These are phyloP conservation scores for Hestina assimilis DNA, from an alignment of 1,140 invertebrate species.

Conservation along the genomic window DNA sequence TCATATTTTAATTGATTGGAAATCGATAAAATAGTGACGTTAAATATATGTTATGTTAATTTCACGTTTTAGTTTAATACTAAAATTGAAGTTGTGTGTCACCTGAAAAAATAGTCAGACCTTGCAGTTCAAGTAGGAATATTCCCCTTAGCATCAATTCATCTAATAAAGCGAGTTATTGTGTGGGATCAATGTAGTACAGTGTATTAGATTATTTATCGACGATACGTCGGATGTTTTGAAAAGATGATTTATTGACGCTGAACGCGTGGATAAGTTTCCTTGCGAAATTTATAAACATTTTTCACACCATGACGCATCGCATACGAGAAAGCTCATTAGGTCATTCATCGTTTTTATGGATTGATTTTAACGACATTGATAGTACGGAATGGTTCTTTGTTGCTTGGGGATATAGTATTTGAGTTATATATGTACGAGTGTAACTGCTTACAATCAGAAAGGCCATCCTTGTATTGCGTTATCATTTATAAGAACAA, in stretches of 20 bases:
- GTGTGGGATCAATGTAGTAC: slow-evolving; percentile 31
- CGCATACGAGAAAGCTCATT: not conserved
- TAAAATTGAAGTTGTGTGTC: too few relatives aligned
- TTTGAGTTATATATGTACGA: too few relatives aligned
- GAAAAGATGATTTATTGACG: slow-evolving; percentile 36
- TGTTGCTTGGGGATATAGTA: too few relatives aligned
- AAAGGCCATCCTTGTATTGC: too few relatives aligned
- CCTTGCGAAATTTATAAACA: slow-evolving; percentile 13
- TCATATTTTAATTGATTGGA: too few relatives aligned
- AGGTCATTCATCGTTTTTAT: not conserved
- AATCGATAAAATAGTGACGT: too few relatives aligned
- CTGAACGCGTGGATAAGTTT: slow-evolving; percentile 17
- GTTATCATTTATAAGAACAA: too few relatives aligned
- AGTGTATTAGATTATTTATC: slow-evolving; percentile 44
- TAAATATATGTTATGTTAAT: too few relatives aligned
- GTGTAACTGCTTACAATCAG: too few relatives aligned
- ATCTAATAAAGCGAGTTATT: slow-evolving; percentile 35
- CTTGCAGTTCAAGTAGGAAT: slow-evolving; percentile 9
- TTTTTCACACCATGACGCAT: slow-evolving; percentile 2
- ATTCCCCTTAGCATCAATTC: slow-evolving; percentile 19
- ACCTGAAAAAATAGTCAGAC: not conserved
- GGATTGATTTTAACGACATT: slow-evolving; percentile 7
- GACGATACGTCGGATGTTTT: slow-evolving; percentile 30
- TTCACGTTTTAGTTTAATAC: too few relatives aligned
- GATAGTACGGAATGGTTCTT: too few relatives aligned